Base-by-base conservation (phyloP, 2,797 vertebrate genomes). In the Crocodylus rhombifer region DNA sequence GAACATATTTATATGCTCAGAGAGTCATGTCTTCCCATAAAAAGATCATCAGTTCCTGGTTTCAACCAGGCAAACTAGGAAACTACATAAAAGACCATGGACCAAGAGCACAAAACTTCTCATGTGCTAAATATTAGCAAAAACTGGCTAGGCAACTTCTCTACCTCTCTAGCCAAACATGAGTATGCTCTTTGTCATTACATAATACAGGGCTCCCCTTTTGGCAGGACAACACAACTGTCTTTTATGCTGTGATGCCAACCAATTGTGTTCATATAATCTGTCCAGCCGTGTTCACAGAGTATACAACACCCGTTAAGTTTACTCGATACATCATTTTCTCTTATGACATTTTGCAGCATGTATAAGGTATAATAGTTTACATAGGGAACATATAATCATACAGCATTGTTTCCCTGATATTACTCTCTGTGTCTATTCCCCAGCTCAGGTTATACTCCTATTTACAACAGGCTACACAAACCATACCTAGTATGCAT, bases 221-320 rank as follows among this genome's bases (percentile, higher is more conserved):
- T 16, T 65, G 14, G 17, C 74, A 36, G 14, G 73, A 11, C 33
- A 30, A n/a, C 11, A 16, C 2, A 1, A 4, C 79, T 42, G 26
- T 8, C 18, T 86, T 56, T 15, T 63, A 0, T 0, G 1, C n/a
- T 60, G 1, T 15, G 30, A 33, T n/a, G 5, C n/a, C 9, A 28
- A 23, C 82, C 4, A 9, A 13, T 51, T 82, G 67, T 74, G 25
- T 69, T 61, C 15, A 13, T 62, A 78, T 80, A 80, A 65, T 4
- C 26, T 64, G 13, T 28, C 26, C 28, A 60, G 18, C 71, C 61
- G 4, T 42, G 28, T 61, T 25, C 67, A 64, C 14, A 33, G 14
- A 81, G 16, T 5, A 65, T 65, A 12, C 14, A 42, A 26, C 2
- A 13, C 23, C 21, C 4, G 2, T n/a, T 51, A 81, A 4, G 36